These are phyloP conservation scores for Ctenopoma kingsleyae DNA, from an alignment of 2,797 vertebrate species.

Conservation along the genomic window DNA sequence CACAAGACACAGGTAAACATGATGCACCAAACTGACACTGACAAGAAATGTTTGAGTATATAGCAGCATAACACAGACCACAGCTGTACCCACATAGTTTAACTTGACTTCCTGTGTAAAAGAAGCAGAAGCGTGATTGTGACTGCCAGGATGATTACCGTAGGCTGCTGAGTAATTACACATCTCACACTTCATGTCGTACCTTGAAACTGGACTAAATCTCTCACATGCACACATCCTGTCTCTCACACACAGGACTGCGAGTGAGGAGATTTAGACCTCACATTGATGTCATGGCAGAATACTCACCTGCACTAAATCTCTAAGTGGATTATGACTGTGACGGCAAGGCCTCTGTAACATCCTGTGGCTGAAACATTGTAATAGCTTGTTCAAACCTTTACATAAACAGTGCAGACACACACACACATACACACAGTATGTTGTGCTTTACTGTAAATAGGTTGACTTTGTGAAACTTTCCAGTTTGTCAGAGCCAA, in stretches of 20 bases:
- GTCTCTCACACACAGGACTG: slow-evolving; percentile 32
- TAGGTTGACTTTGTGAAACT: neutral
- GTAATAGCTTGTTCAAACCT: slow-evolving; percentile 26
- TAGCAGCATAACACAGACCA: neutral
- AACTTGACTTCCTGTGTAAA: slow-evolving; percentile 30
- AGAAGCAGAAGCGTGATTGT: slow-evolving; percentile 9
- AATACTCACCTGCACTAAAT: slow-evolving; percentile 59
- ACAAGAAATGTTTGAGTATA: neutral
- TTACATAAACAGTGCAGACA: neutral
- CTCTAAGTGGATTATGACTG: slow-evolving; percentile 73
- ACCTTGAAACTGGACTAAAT: slow-evolving; percentile 63
- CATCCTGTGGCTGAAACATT: slow-evolving; percentile 2
- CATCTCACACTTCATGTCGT: slow-evolving; percentile 51
- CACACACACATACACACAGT: slow-evolving; percentile 2
- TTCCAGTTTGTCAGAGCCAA: slow-evolving; percentile 1
- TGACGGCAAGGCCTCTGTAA: slow-evolving; percentile 37
- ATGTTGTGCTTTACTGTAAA: slow-evolving; percentile 25
- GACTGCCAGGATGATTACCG: slow-evolving; percentile 19
- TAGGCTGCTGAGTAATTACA: slow-evolving; percentile 51
- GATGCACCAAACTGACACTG: neutral
- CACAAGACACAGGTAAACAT: neutral
- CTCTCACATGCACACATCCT: slow-evolving; percentile 26
- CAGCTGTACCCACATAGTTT: neutral
- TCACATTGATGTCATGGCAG: slow-evolving; percentile 72
- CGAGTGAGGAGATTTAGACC: slow-evolving; percentile 58